These are phyloP conservation scores for Lagenorhynchus albirostris DNA, from an alignment of 2,113 vertebrate species.

Conservation along the genomic window DNA sequence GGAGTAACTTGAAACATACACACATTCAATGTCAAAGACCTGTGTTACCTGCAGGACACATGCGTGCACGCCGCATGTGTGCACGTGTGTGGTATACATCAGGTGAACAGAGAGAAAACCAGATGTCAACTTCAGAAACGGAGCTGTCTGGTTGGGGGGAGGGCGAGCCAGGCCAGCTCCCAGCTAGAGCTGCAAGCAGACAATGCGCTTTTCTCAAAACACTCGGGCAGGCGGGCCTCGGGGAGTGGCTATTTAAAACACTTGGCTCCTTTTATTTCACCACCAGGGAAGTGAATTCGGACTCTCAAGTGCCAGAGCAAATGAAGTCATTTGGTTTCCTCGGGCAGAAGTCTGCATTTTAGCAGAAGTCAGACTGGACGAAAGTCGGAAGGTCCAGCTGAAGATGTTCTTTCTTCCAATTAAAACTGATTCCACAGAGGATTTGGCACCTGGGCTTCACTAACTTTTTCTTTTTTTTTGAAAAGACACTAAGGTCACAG, in stretches of 20 bases:
- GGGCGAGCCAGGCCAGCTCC: slow-evolving; percentile 81
- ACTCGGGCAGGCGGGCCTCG: slow-evolving; percentile 83
- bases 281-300: slow-evolving; percentile 86
- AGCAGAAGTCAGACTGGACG: slow-evolving; percentile 2
- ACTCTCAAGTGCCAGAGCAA: slow-evolving; percentile 84
- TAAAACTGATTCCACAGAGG: slow-evolving; percentile 55
- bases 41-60: not conserved
- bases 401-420: slow-evolving; percentile 49
- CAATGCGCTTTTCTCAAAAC: slow-evolving; percentile 89
- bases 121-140: slow-evolving; percentile 89
- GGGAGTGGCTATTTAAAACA: slow-evolving; percentile 90
- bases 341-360: slow-evolving; percentile 69
- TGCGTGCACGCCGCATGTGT: accelerated
- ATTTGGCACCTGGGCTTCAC: slow-evolving; percentile 41
- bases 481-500: not conserved
- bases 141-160: slow-evolving; percentile 83
- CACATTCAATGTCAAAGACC: not conserved
- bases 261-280: slow-evolving; percentile 92
- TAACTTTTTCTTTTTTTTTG: slow-evolving; percentile 18
- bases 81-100: not conserved
- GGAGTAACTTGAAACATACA: slow-evolving; percentile 1
- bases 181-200: slow-evolving; percentile 81
- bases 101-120: slow-evolving; percentile 90
- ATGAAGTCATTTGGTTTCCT: slow-evolving; percentile 87
- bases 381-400: slow-evolving; percentile 44